Base-by-base conservation (phyloP, 1,140 invertebrate species). In the Hyles euphorbiae region DNA sequence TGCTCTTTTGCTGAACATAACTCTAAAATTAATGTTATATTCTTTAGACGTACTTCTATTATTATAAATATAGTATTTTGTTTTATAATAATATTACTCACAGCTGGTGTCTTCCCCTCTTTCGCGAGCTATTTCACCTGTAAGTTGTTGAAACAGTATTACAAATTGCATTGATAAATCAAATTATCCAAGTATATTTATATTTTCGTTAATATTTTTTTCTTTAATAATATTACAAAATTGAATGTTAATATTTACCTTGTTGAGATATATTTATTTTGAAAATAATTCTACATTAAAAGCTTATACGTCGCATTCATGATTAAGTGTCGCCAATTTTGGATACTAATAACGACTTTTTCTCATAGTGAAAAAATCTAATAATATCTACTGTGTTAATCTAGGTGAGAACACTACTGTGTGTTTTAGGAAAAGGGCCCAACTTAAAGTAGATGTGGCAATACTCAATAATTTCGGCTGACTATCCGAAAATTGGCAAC, bases 91-190 rank as follows among this genome's bases (percentile, higher is more conserved):
- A 32, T 44, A n/a, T 66, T 77, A 92, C 91, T 92, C 87, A 92
- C 91, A 87, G 79, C 90, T 92, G 53, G 91, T 91, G 74, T 92
- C 91, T 83, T 92, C 91, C 72, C 91, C 90, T 80, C 91, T 87
- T 86, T 92, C 91, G 76, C 91, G 87, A 66, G 91, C 90, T 63
- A 92, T 89, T 84, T 92, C 91, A 89, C 91, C 91, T 92, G 82
- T 76, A 89, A 83, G 75, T 44, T 52, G 33, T 59, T 34, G 11
- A 10, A 40, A 47, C 47, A 34, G 43, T 49, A 48, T 47, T 43
- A 32, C 48, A 46, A 57, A 60, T 53, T 56, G 43, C 34, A 22
- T 48, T 48, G 9, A 48, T 3, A 33, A 40, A 36, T 36, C 2
- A 53, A 36, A 53, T 36, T 36, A 40, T 53, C 5, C 7, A 36